Conservation (phyloP, 2,888 invertebrate genomes). For the Macrosoma leucophasiata region DNA sequence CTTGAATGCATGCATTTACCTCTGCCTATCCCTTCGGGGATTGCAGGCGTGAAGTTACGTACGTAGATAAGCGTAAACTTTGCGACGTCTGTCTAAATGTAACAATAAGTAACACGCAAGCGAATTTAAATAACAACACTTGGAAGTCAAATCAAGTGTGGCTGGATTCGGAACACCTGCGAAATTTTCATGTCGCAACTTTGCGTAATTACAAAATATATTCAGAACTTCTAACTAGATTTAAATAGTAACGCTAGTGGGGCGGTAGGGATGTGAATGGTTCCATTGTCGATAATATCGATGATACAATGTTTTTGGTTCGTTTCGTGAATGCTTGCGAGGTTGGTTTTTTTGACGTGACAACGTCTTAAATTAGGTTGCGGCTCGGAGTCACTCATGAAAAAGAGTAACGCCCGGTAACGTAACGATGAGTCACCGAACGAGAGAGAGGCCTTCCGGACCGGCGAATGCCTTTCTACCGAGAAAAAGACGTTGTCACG, state of each 20-base stretch:
- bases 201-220: constrained; percentile 73
- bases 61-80: too few relatives aligned
- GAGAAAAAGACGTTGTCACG: too few relatives aligned
- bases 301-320: too few relatives aligned
- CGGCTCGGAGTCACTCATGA: background rate
- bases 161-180: too few relatives aligned
- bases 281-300: constrained; percentile 17
- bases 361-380: background rate
- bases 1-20: too few relatives aligned
- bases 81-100: too few relatives aligned
- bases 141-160: constrained; percentile 44
- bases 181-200: constrained; percentile 68
- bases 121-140: constrained; percentile 46
- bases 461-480: too few relatives aligned
- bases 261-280: constrained; percentile 25
- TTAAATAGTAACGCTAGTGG: constrained; percentile 71
- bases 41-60: too few relatives aligned
- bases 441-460: constrained; percentile 5
- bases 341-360: too few relatives aligned
- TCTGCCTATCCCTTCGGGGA: too few relatives aligned
- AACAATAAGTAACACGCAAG: too few relatives aligned
- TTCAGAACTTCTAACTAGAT: constrained; percentile 74
- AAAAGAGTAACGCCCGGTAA: background rate
- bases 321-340: too few relatives aligned
- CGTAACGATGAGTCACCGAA: background rate